These are phyloP conservation scores for Catharus minimus DNA, from an alignment of 2,113 vertebrate species.

Conservation along the genomic window DNA sequence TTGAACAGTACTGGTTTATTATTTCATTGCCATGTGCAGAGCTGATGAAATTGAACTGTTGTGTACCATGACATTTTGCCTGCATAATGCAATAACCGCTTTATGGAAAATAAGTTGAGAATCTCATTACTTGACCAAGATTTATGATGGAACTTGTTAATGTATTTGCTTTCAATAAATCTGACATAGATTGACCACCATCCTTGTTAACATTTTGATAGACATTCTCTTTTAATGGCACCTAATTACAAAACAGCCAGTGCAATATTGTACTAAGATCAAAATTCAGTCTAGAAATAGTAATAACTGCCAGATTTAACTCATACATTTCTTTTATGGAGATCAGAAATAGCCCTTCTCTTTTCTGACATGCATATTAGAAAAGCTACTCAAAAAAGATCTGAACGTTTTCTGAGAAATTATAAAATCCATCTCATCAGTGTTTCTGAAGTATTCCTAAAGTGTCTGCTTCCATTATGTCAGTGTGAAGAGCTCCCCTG, in stretches of 20 bases:
- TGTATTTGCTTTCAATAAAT: slow-evolving; percentile 58
- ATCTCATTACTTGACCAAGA: slow-evolving; percentile 40
- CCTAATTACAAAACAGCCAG: slow-evolving; percentile 50
- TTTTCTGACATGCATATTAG: slow-evolving; percentile 1
- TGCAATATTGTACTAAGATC: background rate
- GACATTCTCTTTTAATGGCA: slow-evolving; percentile 19
- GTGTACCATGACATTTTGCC: slow-evolving; percentile 25
- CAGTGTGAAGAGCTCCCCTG: background rate
- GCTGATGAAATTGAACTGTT: slow-evolving; percentile 42
- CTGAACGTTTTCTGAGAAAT: background rate
- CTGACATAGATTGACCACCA: slow-evolving; percentile 31
- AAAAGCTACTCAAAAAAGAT: slow-evolving; percentile 5
- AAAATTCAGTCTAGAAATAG: slow-evolving; percentile 41
- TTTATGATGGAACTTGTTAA: slow-evolving; percentile 49
- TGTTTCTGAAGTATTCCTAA: background rate
- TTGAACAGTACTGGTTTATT: background rate
- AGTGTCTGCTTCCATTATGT: background rate
- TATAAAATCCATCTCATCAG: background rate
- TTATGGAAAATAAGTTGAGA: slow-evolving; percentile 52
- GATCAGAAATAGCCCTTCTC: slow-evolving; percentile 29
- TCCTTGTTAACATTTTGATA: slow-evolving; percentile 49
- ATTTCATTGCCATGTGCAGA: background rate
- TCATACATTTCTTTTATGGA: slow-evolving; percentile 8
- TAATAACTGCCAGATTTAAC: slow-evolving; percentile 37
- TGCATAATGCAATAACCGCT: slow-evolving; percentile 26